Evolutionary conservation across 2,113 vertebrate genomes (phyloP).

Genomic region (Cyprinodon tularosa): DNA sequence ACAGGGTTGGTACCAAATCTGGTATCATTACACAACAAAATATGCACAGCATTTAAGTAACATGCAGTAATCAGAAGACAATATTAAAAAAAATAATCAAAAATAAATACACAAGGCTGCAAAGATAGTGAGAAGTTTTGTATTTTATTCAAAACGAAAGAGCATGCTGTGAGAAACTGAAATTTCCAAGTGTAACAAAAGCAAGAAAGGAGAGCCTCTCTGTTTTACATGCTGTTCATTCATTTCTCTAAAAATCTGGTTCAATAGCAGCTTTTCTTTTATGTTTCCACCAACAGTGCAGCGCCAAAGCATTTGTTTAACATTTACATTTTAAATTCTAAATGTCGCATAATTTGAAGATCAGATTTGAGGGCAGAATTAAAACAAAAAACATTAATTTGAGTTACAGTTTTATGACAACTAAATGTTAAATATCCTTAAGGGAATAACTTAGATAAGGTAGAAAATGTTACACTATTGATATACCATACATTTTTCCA

Average conservation of each 20-base stretch:
- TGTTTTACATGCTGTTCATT: conserved; percentile 63
- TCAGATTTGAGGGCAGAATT: background rate
- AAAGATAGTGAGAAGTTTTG: background rate
- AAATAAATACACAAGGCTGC: conserved; percentile 17
- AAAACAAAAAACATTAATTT: conserved; percentile 32
- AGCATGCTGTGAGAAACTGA: conserved; percentile 19
- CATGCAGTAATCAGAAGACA: background rate
- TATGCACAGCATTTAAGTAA: background rate
- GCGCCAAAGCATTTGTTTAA: conserved; percentile 65
- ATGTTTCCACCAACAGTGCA: conserved; percentile 53
- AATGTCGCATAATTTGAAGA: conserved; percentile 36
- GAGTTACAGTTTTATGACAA: background rate
- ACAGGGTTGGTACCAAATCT: background rate
- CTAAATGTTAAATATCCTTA: no score
- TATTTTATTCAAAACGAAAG: conserved; percentile 21
- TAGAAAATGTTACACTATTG: no score
- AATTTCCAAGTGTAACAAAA: conserved; percentile 44
- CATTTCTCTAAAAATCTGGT: conserved; percentile 71
- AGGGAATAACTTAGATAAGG: no score
- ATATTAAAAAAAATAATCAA: background rate
- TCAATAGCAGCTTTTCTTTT: conserved; percentile 69
- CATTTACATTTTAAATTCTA: conserved; percentile 66
- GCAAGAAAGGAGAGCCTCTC: conserved; percentile 18
- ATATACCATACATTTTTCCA: no score
- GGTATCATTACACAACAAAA: conserved; percentile 2